Evolutionary conservation across 2,113 vertebrate species (phyloP), one percentile per base, ranked within the genome.

Genomic region (Urocitellus parryii): DNA sequence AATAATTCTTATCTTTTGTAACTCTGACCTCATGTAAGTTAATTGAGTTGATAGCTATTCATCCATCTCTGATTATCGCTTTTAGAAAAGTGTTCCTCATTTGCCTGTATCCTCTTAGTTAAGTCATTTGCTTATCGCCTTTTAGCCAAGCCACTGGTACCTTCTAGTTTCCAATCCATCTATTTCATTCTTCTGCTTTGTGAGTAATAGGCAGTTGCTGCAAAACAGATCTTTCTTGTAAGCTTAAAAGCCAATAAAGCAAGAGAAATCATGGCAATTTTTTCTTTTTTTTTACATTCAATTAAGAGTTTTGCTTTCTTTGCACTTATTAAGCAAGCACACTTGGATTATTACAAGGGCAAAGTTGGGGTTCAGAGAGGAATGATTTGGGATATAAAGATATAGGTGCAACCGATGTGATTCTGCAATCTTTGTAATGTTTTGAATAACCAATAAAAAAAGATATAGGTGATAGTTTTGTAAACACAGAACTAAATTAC

Each of bases 221-320:
- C 42, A 58, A 79, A 86, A 42, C 0, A 53, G 20, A 61, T 29
- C 7, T 88, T 96, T 76, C 16, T 79, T 88, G 56, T 3, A 83
- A 92, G 77, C 24, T 86, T 80, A 37, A 94, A 95, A 68, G 24
- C 37, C 81, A 42, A 74, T 51, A 85, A 76, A 61, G 16, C 27
- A 58, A 79, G 12, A 83, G 53, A 93, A 93, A 83, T 61, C 65
- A 85, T 4, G 39, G 32, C 12, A 70, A 24, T 87, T 70, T 83
- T 74, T 29, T 85, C 7, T 86, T 91, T 37, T 91, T 37, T 29
- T 45, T 70, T 20, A 45, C 7, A 17, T 61, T 8, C 27, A 83
- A 14, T 76, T 48, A 63, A 88, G n/a, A 80, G 8, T 81, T 82
- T 94, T 78, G 25, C 13, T 86, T 53, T 83, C 39, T 88, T 42